Conservation (phyloP, 2,797 vertebrate species). For the Sciurus vulgaris region DNA sequence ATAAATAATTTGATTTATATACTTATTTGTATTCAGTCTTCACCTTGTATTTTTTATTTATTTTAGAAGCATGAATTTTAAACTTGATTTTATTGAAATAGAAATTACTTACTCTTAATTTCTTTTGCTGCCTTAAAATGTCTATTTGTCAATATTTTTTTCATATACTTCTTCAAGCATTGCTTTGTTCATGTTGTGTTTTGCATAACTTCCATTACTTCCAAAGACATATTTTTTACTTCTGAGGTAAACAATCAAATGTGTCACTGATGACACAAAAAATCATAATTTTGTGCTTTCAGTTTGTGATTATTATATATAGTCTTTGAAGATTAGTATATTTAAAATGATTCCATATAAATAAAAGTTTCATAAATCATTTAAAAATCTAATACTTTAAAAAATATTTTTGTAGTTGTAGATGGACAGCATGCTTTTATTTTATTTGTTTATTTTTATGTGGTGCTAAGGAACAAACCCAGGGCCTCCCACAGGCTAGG, state of each 20-base stretch:
- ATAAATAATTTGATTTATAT: neutral
- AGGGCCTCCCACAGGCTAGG: no score
- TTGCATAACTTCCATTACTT: neutral
- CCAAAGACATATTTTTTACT: neutral
- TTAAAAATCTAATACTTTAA: neutral
- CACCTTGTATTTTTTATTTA: slow-evolving; percentile 23
- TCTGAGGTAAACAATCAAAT: slow-evolving; percentile 1
- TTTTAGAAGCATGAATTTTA: neutral
- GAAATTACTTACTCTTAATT: neutral
- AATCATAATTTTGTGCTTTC: neutral
- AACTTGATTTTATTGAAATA: slow-evolving; percentile 14
- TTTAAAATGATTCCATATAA: neutral
- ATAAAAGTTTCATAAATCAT: neutral
- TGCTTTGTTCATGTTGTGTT: neutral
- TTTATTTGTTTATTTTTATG: no score
- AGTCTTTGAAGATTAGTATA: neutral
- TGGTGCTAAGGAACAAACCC: no score
- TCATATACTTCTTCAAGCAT: neutral
- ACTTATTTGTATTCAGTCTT: neutral
- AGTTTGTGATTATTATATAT: slow-evolving; percentile 4
- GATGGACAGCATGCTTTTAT: no score
- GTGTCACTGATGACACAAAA: neutral
- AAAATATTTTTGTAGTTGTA: no score
- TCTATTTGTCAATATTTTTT: neutral
- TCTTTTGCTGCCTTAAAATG: neutral